Base-by-base conservation (phyloP, 1,140 invertebrate genomes). In the Macrobrachium nipponense region DNA sequence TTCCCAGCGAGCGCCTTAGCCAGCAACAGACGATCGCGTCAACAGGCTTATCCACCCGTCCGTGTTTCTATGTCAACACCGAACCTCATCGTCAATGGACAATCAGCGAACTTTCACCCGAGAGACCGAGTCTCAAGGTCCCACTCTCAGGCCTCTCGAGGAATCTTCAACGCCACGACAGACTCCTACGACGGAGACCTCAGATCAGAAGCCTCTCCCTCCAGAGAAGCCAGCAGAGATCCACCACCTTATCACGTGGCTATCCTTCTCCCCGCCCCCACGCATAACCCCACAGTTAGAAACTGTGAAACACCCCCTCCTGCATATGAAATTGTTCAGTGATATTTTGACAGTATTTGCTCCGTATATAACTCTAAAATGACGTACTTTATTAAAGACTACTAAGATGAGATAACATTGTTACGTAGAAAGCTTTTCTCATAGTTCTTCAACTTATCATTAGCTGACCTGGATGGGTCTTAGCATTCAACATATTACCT, bases 231-330 rank as follows among this genome's bases (percentile, higher is more conserved):
- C 20, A 20, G 51, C 60, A 64, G 73, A 43, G 88, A 87, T 59
- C 88, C 88, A 18, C 88, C 88, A 12, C 88, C 88, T 44, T 89
- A 89, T 70, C 79, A 89, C 36, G 61, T 89, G n/a, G 88, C 88
- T 62, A 83, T 89, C 43, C 77, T 89, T 18, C 77, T 89, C 0
- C 88, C 88, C 2, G 82, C 81, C 5, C 77, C 88, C 61, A 61
- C 80, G 6, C 73, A 77, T 6, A 17, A 62, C 62, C 15, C 79
- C 5, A n/a, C 64, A 18, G 17, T 27, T 12, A 82, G 79, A 60
- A 75, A 82, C 7, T 87, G 77, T 62, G 88, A 89, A 64, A 89
- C 88, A 15, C 88, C 88, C 58, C 88, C 88, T 44, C 88, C 88
- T 11, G 79, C 88, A 8, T 89, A 89, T 70, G 88, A 84, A 15